These are phyloP conservation scores for Bicyclus anynana DNA, from an alignment of 1,140 invertebrate species.

Conservation along the genomic window DNA sequence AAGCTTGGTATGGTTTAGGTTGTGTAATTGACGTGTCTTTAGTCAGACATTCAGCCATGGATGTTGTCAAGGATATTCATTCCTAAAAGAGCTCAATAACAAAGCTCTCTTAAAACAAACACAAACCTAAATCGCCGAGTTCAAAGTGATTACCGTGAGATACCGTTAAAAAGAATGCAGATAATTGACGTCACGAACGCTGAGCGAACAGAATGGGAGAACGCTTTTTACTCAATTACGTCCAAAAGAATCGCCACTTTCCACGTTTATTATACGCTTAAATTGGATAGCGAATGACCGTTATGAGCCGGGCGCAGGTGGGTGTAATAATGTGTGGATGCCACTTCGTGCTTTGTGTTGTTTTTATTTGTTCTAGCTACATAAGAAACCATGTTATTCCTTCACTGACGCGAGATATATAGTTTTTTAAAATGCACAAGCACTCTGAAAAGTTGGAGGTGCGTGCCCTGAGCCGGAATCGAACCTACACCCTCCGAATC, in stretches of 20 bases:
- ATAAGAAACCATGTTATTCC: too few species aligned
- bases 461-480: too few species aligned
- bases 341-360: neutral
- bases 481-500: too few species aligned
- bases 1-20: too few species aligned
- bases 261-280: conserved; percentile 9
- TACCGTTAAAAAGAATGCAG: neutral
- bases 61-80: too few species aligned
- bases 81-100: too few species aligned
- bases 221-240: conserved; percentile 8
- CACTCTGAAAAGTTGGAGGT: too few species aligned
- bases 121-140: neutral
- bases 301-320: conserved; percentile 9
- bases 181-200: conserved; percentile 6
- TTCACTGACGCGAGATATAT: too few species aligned
- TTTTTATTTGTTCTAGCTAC: neutral
- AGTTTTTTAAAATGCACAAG: too few species aligned
- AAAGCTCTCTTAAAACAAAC: neutral
- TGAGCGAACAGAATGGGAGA: conserved; percentile 1
- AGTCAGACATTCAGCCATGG: too few species aligned
- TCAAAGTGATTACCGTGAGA: neutral
- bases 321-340: conserved; percentile 6
- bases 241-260: conserved; percentile 9
- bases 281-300: conserved; percentile 10
- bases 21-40: too few species aligned